phyloP scores from a whole-genome alignment of 2,113 vertebrate species.

The Cryptoleucopteryx plumbea region DNA sequence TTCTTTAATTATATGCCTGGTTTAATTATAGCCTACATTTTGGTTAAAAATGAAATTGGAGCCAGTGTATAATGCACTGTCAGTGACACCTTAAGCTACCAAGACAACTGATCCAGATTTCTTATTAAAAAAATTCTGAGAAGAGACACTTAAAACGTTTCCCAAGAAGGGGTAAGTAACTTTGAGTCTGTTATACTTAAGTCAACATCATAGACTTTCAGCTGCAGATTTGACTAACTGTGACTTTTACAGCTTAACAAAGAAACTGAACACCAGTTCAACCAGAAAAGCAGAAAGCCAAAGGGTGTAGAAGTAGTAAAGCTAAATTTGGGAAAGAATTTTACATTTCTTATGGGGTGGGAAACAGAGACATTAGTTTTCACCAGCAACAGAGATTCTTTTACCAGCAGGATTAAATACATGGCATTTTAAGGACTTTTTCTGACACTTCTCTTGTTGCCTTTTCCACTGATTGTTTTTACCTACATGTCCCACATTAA shows the following conservation, averaged over 20 bases:
- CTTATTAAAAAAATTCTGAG: background rate
- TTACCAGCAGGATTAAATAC: background rate
- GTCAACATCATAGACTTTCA: background rate
- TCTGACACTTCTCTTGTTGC: background rate
- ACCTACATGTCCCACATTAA: background rate
- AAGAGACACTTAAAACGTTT: background rate
- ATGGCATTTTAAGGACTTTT: background rate
- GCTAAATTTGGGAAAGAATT: background rate
- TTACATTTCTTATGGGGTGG: background rate
- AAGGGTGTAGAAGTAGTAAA: background rate
- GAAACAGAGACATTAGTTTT: background rate
- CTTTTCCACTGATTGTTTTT: background rate
- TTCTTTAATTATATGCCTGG: background rate
- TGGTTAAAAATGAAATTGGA: background rate
- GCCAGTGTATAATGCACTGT: background rate
- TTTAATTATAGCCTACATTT: background rate
- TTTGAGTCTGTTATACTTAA: background rate
- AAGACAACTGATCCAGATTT: background rate
- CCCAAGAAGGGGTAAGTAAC: background rate
- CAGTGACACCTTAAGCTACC: background rate
- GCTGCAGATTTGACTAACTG: background rate
- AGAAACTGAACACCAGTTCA: background rate
- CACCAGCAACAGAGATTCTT: background rate
- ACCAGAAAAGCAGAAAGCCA: background rate
- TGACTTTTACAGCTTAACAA: background rate